These are phyloP conservation scores for Himalopsyche tibetana DNA, from an alignment of 2,888 invertebrate genomes.

Conservation along the genomic window DNA sequence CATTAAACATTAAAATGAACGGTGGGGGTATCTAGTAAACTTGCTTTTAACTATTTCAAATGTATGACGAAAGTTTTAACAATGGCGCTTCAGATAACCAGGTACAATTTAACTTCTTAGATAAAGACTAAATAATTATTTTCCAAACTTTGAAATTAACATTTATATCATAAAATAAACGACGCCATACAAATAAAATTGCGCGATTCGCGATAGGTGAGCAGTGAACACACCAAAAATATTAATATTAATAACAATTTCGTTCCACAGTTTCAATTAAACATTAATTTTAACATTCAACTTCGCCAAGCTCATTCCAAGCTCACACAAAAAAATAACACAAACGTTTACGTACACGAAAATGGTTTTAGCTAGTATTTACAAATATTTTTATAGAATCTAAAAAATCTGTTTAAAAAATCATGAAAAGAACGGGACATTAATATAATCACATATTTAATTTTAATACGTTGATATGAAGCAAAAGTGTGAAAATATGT, in stretches of 20 bases:
- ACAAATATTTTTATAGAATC: too few relatives aligned
- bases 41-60: conserved; percentile 22
- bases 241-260: not conserved
- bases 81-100: conserved; percentile 21
- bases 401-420: too few relatives aligned
- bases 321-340: too few relatives aligned
- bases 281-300: too few relatives aligned
- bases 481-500: too few relatives aligned
- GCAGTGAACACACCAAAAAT: not conserved
- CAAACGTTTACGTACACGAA: too few relatives aligned
- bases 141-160: conserved; percentile 34
- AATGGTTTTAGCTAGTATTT: too few relatives aligned
- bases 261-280: too few relatives aligned
- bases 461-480: too few relatives aligned
- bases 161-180: conserved; percentile 30
- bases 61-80: conserved; percentile 29
- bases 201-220: not conserved
- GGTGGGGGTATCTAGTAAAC: not conserved
- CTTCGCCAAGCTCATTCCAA: too few relatives aligned
- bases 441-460: too few relatives aligned
- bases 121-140: conserved; percentile 26
- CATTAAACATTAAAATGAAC: not conserved
- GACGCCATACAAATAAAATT: not conserved
- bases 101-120: conserved; percentile 2
- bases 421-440: too few relatives aligned